Evolutionary conservation across 2,797 vertebrate species (phyloP).

Genomic region (Myotis pilosus): DNA sequence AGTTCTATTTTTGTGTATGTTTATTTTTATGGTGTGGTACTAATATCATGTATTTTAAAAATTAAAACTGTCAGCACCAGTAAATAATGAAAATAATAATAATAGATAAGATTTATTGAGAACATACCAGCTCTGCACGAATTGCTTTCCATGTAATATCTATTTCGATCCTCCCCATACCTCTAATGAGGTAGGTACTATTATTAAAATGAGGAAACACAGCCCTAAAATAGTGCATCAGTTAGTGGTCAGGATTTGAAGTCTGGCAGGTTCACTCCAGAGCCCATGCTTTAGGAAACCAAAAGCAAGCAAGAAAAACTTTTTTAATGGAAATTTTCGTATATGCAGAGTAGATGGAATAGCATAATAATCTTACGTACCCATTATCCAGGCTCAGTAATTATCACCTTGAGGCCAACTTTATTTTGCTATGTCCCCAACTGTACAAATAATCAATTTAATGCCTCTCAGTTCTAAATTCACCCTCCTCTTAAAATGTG

Average conservation of each 20-base stretch:
- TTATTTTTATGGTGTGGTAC: conserved; percentile 33
- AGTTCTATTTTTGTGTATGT: background rate
- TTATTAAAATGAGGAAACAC: conserved; percentile 25
- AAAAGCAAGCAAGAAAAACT: background rate
- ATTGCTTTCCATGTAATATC: background rate
- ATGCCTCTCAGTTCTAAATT: conserved; percentile 5
- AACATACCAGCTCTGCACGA: background rate
- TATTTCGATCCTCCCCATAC: background rate
- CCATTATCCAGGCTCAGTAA: background rate
- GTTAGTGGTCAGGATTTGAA: background rate
- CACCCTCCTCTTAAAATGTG: background rate
- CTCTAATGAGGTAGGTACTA: background rate
- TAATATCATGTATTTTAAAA: background rate
- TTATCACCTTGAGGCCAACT: background rate
- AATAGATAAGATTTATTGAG: conserved; percentile 4
- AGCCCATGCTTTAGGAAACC: background rate
- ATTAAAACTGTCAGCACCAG: background rate
- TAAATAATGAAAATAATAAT: conserved; percentile 12
- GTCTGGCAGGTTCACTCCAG: background rate
- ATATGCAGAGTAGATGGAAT: background rate
- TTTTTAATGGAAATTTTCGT: conserved; percentile 36
- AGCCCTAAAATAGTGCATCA: background rate
- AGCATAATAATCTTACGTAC: background rate
- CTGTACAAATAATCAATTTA: background rate
- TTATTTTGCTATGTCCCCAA: background rate